These are phyloP conservation scores for Euplagia quadripunctaria DNA, from an alignment of 2,888 invertebrate species.

Conservation along the genomic window DNA sequence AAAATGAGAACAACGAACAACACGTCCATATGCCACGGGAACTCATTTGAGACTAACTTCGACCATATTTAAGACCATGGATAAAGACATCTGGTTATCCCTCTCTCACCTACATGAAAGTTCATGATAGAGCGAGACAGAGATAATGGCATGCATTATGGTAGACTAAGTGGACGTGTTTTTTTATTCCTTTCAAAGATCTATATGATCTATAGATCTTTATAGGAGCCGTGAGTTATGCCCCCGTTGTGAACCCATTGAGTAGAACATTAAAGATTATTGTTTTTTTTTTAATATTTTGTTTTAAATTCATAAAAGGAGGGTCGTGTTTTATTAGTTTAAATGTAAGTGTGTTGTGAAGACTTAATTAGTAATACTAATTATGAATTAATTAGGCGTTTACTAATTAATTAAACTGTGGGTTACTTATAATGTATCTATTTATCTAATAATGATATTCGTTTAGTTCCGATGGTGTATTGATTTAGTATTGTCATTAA, in stretches of 20 bases:
- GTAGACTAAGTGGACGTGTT: slow-evolving; percentile 72
- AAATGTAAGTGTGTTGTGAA: slow-evolving; percentile 11
- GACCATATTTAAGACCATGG: slow-evolving; percentile 32
- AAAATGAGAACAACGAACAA: slow-evolving; percentile 12
- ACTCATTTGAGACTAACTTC: slow-evolving; percentile 63
- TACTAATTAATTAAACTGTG: background rate
- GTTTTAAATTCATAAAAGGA: slow-evolving; percentile 10
- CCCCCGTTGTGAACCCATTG: slow-evolving; percentile 68
- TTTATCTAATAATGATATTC: background rate
- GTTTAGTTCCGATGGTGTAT: background rate
- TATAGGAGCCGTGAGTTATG: slow-evolving; percentile 82
- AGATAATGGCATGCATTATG: slow-evolving; percentile 83
- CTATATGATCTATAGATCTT: slow-evolving; percentile 81
- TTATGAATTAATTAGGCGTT: slow-evolving; percentile 17
- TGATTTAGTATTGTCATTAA: background rate
- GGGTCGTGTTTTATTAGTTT: slow-evolving; percentile 14
- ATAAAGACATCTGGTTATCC: slow-evolving; percentile 65
- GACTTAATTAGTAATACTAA: slow-evolving; percentile 23
- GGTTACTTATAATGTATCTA: background rate
- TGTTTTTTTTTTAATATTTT: slow-evolving; percentile 47
- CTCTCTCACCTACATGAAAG: slow-evolving; percentile 45
- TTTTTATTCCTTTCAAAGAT: slow-evolving; percentile 84
- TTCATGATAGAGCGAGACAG: slow-evolving; percentile 58
- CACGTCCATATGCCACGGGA: slow-evolving; percentile 34
- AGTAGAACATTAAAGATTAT: slow-evolving; percentile 50